Base-by-base conservation (phyloP, 2,888 invertebrate genomes). In the Carterocephalus palaemon region DNA sequence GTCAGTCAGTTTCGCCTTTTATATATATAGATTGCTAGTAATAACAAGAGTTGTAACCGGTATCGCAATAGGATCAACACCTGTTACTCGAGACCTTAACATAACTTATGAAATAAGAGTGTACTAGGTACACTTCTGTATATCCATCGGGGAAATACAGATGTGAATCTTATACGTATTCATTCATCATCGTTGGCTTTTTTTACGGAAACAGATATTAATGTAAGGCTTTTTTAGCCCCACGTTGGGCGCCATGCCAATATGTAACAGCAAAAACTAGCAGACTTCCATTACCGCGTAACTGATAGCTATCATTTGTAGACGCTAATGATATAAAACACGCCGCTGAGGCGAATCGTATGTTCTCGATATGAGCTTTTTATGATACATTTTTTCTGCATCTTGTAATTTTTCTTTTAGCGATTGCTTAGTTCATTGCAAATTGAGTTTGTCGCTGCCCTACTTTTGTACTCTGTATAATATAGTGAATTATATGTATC, bases 241-340 rank as follows among this genome's bases (percentile, higher is more conserved):
- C 45, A 19, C 37, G 45, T 31, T 45, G 45, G 43, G 45, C 36
- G 45, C 31, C 37, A 37, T 31, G 22, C 45, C 37, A 45, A 45
- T 37, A 36, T 29, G 36, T 28, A 10, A 13, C 15, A n/a, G 37
- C 43, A 45, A 45, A 45, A 45, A 45, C 29, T 31, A 36, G 10
- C 22, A 20, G 41, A 24, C 12, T 12, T 37, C 43, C 43, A 45
- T 45, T 45, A 45, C 43, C 23, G 20, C 37, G 23, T 45, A 23
- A 45, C 37, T 45, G 43, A 45, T 45, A 37, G 43, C 43, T 37
- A 22, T 45, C 43, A 45, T 45, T 45, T 45, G 42, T 42, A 34
- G 31, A 37, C 37, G 23, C 43, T 45, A 37, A 45, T 45, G 37
- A 45, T 23, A 37, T 45, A 45, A 37, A 45, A 45, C 31, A 37